A percentile compares a stretch with the other conserved stretches of the same genome.
These are phyloP conservation scores for Crotalus tigris DNA, from an alignment of 2,113 vertebrate species.

Conservation along the genomic window DNA sequence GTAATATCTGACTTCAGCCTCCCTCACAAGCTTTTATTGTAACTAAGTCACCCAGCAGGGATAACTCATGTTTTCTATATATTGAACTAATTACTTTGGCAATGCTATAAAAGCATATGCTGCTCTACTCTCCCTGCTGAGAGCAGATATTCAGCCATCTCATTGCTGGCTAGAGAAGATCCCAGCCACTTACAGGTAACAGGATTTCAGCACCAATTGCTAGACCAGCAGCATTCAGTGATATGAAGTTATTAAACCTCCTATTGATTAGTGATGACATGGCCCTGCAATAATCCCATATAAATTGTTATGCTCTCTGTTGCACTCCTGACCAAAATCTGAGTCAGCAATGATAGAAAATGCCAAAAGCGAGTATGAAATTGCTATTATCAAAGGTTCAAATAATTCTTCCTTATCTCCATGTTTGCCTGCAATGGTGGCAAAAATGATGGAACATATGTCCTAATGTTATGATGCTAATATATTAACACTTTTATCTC, in stretches of 20 bases:
- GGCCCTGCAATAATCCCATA: background rate
- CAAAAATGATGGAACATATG: background rate
- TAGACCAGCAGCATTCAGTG: background rate
- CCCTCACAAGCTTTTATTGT: conserved; percentile 35
- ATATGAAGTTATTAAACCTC: background rate
- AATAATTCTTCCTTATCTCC: background rate
- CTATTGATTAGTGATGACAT: background rate
- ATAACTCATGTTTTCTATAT: conserved; percentile 31
- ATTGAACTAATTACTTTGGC: conserved; percentile 24
- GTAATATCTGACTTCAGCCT: conserved; percentile 52
- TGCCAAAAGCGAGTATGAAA: background rate
- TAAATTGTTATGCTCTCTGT: conserved; percentile 8
- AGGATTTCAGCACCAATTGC: background rate
- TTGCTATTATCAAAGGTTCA: background rate
- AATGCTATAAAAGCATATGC: background rate
- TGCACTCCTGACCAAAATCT: conserved; percentile 5
- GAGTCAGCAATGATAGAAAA: background rate
- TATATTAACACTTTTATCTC: background rate
- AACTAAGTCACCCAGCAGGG: conserved; percentile 42
- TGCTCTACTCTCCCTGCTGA: background rate
- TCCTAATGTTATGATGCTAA: background rate
- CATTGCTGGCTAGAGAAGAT: background rate
- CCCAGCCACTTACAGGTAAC: background rate
- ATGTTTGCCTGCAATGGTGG: background rate
- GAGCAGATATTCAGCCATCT: background rate